These are phyloP conservation scores for Grapholita molesta DNA, from an alignment of 1,140 invertebrate genomes.

Conservation along the genomic window DNA sequence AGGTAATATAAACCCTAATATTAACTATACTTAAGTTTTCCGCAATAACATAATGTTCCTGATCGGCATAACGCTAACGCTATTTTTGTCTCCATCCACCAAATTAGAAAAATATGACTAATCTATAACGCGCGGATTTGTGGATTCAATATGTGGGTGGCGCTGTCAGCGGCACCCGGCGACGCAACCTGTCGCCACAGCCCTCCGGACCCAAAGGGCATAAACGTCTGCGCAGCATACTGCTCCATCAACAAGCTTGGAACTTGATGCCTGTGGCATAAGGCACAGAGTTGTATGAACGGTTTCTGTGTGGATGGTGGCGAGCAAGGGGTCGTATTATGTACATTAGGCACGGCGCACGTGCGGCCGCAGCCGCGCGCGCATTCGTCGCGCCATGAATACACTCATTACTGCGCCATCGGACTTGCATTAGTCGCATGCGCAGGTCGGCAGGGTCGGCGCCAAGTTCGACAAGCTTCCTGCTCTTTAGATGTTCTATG, in stretches of 20 bases:
- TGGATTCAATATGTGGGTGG: background rate
- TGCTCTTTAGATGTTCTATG: background rate
- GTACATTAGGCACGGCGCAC: background rate
- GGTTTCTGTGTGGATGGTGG: background rate
- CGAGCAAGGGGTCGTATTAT: background rate
- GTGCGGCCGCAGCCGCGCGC: background rate
- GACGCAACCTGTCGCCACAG: conserved; percentile 6
- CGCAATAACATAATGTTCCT: too few species aligned
- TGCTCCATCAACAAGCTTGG: background rate
- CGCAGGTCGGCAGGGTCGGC: background rate
- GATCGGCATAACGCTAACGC: too few species aligned
- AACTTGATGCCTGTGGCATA: background rate
- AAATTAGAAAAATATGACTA: background rate
- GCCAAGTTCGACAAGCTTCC: background rate
- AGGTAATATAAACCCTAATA: too few species aligned
- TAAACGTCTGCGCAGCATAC: background rate
- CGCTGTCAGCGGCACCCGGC: background rate
- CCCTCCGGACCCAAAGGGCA: background rate
- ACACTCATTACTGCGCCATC: background rate
- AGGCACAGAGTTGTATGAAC: background rate
- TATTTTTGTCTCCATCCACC: background rate
- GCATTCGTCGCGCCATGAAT: background rate
- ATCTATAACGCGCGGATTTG: background rate
- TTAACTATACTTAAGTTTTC: too few species aligned
- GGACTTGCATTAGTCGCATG: background rate